These are phyloP conservation scores for roundworm (Caenorhabditis elegans) DNA, from an alignment of 1,140 invertebrate genomes.

Conservation along the genomic window DNA sequence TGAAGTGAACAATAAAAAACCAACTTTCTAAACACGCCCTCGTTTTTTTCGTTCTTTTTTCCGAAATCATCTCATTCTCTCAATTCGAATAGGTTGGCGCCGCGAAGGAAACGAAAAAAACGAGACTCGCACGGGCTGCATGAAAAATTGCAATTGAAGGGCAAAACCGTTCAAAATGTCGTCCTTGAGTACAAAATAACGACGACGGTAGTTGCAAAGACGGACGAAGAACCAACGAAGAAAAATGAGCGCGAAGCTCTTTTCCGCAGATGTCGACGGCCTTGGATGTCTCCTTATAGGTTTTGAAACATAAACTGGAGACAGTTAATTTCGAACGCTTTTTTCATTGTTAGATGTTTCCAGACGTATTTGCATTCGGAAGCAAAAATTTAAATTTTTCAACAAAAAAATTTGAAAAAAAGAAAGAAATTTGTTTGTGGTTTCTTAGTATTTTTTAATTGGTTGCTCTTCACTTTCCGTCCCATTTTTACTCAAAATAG, in stretches of 20 bases:
- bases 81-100: constrained; percentile 27
- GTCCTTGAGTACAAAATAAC: constrained; percentile 31
- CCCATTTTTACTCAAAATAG: background rate
- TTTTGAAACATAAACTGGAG: background rate
- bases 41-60: constrained; percentile 25
- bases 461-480: constrained; percentile 3
- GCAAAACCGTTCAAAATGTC: constrained; percentile 31
- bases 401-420: background rate
- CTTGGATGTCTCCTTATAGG: constrained; percentile 21
- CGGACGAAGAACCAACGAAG: background rate
- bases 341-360: background rate
- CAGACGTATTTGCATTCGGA: too few relatives aligned
- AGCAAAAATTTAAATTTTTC: too few relatives aligned
- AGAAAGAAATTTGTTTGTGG: background rate
- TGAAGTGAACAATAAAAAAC: constrained; percentile 33
- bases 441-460: constrained; percentile 6
- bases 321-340: constrained; percentile 7
- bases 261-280: constrained; percentile 22
- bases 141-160: constrained; percentile 30
- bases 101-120: too few relatives aligned
- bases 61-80: constrained; percentile 4
- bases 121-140: background rate
- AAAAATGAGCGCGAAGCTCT: constrained; percentile 19
- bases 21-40: constrained; percentile 29
- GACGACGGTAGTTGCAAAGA: background rate